These are phyloP conservation scores for Gryllus bimaculatus DNA, from an alignment of 1,140 invertebrate genomes.

Conservation along the genomic window DNA sequence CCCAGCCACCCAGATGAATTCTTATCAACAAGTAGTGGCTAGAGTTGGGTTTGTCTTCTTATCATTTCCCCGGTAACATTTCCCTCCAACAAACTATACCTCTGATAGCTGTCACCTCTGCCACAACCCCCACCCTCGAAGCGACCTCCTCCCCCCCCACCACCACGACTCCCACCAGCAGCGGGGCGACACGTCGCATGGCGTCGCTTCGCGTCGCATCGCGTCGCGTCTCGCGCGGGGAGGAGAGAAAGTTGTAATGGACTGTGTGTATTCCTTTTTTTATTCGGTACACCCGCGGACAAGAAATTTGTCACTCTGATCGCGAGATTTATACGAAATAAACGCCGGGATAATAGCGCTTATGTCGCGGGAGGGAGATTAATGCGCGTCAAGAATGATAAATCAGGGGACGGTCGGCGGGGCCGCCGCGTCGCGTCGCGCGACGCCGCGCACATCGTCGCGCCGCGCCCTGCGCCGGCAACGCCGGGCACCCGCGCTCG, in stretches of 20 bases:
- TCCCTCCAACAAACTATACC: too few relatives aligned
- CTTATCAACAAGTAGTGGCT: too few relatives aligned
- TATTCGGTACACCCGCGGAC: background rate
- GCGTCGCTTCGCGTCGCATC: background rate
- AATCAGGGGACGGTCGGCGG: background rate
- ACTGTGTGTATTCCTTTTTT: constrained; percentile 1
- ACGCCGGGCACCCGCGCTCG: too few relatives aligned
- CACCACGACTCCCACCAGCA: background rate
- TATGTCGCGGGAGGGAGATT: background rate
- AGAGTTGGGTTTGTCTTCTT: too few relatives aligned
- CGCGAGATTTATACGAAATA: background rate
- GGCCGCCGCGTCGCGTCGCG: background rate
- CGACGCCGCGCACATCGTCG: background rate
- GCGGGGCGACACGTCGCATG: background rate
- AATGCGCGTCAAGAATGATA: background rate
- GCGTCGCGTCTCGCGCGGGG: background rate
- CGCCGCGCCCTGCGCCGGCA: too few relatives aligned
- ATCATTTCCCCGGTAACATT: too few relatives aligned
- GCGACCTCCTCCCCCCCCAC: background rate
- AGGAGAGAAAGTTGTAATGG: constrained; percentile 4
- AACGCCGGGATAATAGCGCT: constrained; percentile 2
- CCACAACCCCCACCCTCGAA: background rate
- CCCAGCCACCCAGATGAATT: too few relatives aligned
- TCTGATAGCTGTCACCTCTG: background rate
- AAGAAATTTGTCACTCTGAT: constrained; percentile 5